These are phyloP conservation scores for Galagoides demidoff DNA, from an alignment of 2,797 vertebrate species.

Conservation along the genomic window DNA sequence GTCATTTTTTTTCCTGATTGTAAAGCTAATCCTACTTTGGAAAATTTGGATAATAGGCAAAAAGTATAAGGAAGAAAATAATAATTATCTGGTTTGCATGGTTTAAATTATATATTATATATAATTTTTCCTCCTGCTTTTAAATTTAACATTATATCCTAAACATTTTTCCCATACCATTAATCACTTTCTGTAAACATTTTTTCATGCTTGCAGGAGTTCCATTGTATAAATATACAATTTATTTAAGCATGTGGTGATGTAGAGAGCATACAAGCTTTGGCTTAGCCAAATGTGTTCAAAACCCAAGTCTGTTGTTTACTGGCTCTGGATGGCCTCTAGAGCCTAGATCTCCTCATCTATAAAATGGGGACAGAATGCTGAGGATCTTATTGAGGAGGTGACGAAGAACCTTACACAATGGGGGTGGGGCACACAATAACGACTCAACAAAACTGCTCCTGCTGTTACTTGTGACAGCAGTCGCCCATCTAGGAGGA, in stretches of 20 bases:
- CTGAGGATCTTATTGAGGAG: neutral
- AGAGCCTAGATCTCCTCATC: neutral
- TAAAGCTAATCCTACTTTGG: constrained; percentile 29
- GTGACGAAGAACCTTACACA: neutral
- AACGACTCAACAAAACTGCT: neutral
- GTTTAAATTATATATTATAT: constrained; percentile 27
- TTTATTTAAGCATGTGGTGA: neutral
- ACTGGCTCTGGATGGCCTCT: neutral
- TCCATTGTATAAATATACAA: neutral
- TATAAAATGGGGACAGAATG: neutral
- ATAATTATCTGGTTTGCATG: neutral
- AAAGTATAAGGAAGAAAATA: constrained; percentile 26
- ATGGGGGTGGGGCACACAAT: neutral
- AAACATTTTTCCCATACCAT: neutral
- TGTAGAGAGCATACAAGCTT: neutral
- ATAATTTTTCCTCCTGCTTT: constrained; percentile 19
- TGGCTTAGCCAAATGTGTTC: neutral
- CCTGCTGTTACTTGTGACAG: neutral
- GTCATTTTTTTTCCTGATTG: neutral
- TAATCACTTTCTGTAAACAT: neutral
- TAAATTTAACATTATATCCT: neutral
- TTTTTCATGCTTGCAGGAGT: neutral
- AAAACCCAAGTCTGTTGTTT: neutral
- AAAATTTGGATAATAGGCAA: constrained; percentile 48
- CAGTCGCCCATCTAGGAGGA: neutral